Conservation (phyloP, 1,140 invertebrate genomes). For the Gryllus bimaculatus region DNA sequence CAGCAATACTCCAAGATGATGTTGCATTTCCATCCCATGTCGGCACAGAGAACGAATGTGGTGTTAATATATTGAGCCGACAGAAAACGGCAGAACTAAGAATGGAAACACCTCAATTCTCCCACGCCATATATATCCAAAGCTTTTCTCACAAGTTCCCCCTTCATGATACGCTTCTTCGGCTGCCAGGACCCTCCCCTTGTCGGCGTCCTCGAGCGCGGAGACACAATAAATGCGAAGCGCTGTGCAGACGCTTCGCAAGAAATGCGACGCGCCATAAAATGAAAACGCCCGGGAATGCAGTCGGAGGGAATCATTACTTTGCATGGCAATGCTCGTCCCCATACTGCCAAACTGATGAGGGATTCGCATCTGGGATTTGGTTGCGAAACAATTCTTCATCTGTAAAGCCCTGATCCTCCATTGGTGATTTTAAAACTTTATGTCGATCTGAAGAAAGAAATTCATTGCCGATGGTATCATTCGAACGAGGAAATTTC, state of each 20-base stretch:
- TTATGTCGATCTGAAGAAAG: not conserved
- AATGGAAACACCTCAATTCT: not conserved
- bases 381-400: not conserved
- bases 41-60: not conserved
- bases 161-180: not conserved
- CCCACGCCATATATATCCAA: not conserved
- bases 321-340: not conserved
- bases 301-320: constrained; percentile 13
- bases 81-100: not conserved
- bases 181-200: not conserved
- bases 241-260: constrained; percentile 5
- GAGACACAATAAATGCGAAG: not conserved
- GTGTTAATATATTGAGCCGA: not conserved
- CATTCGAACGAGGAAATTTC: not conserved
- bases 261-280: constrained; percentile 16
- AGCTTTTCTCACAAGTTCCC: not conserved
- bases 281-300: constrained; percentile 17
- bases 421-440: not conserved
- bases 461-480: not conserved
- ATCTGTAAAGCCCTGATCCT: not conserved
- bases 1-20: not conserved
- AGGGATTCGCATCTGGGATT: not conserved
- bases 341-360: not conserved
- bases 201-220: constrained; percentile 6
- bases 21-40: not conserved